phyloP scores from a whole-genome alignment of 2,888 invertebrate species.

The Ctena decussata region DNA sequence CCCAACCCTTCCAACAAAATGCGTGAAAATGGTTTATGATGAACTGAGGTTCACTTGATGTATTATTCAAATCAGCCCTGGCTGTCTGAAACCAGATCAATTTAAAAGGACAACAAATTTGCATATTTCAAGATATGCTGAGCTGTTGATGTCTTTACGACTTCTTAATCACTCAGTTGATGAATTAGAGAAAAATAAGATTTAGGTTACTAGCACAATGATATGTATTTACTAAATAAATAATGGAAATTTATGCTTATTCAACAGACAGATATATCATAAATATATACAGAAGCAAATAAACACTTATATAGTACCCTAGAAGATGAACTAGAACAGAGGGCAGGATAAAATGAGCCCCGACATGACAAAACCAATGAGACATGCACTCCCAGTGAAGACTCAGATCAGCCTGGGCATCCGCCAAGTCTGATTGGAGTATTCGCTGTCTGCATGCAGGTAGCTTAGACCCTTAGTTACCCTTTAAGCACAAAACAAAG shows the following conservation, averaged over 20 bases:
- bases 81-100: neutral
- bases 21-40: neutral
- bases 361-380: no score
- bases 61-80: no score
- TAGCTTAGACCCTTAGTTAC: no score
- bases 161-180: neutral
- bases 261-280: slow-evolving; percentile 10
- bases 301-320: neutral
- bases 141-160: neutral
- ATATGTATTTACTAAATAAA: slow-evolving; percentile 27
- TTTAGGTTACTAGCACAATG: slow-evolving; percentile 38
- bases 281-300: neutral
- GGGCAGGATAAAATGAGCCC: no score
- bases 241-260: slow-evolving; percentile 34
- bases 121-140: slow-evolving; percentile 3
- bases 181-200: neutral
- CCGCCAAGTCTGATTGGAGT: no score
- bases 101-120: slow-evolving; percentile 1
- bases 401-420: no score
- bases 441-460: no score
- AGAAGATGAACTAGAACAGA: no score
- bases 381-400: no score
- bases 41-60: neutral
- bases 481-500: no score
- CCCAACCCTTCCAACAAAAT: no score